A percentile compares a stretch with the other conserved stretches of the same genome.
Evolutionary conservation across 2,113 vertebrate genomes (phyloP).

Genomic region (Caretta caretta): DNA sequence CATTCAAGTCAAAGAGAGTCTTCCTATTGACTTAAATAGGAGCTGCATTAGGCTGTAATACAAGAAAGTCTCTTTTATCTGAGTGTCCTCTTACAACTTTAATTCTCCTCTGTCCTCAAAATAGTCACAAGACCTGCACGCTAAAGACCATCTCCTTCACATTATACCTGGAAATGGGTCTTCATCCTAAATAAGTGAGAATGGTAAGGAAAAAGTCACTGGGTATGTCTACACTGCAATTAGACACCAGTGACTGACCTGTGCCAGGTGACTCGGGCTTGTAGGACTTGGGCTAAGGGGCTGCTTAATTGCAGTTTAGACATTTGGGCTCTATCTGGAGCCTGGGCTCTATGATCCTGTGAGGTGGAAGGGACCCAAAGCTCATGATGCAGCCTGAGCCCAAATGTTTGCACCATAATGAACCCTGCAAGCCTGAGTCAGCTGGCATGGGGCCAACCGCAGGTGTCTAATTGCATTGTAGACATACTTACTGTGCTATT

Average conservation of each 20-base stretch:
- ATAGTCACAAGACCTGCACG: accelerated
- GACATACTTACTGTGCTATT: background rate
- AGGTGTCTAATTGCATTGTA: background rate
- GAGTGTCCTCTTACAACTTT: background rate
- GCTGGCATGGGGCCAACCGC: no score
- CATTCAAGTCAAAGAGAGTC: background rate
- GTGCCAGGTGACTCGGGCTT: background rate
- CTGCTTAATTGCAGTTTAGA: background rate
- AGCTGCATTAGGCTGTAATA: background rate
- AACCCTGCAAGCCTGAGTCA: background rate
- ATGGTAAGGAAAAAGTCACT: background rate
- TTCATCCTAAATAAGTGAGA: background rate
- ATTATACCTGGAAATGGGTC: background rate
- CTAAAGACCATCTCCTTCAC: background rate
- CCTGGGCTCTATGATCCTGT: background rate
- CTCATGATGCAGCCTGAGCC: background rate
- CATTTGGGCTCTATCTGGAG: background rate
- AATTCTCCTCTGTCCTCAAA: background rate
- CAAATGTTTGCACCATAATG: background rate
- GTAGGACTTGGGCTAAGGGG: background rate
- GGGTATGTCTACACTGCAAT: background rate
- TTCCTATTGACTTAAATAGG: no score
- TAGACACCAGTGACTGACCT: background rate
- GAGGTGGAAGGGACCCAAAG: background rate
- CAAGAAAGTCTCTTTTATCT: accelerated